phyloP scores from a whole-genome alignment of 2,888 invertebrate species.

The Protodeltote pygarga region DNA sequence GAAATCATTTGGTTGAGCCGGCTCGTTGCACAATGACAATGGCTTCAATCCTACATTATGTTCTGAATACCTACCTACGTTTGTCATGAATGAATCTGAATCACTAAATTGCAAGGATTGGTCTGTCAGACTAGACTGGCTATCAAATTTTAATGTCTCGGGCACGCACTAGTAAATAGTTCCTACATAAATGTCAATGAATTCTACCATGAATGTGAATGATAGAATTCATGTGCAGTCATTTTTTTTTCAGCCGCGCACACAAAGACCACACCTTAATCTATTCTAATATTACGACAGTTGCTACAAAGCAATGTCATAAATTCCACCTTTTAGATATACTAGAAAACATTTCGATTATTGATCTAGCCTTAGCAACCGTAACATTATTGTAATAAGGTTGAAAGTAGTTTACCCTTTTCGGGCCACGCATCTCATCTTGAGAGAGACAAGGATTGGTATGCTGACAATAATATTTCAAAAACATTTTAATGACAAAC shows the following conservation, averaged over 20 bases:
- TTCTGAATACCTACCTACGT: too few relatives aligned
- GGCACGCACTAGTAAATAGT: too few relatives aligned
- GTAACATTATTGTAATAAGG: background rate
- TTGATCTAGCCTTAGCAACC: background rate
- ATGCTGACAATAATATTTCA: constrained; percentile 35
- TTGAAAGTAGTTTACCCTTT: constrained; percentile 6
- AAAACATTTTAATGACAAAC: constrained; percentile 56
- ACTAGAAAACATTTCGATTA: constrained; percentile 17
- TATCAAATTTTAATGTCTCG: too few relatives aligned
- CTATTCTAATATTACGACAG: constrained; percentile 52
- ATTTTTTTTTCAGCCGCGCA: background rate
- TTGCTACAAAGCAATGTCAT: constrained; percentile 46
- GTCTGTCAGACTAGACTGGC: too few relatives aligned
- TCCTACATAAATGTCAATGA: too few relatives aligned
- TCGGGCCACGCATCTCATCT: constrained; percentile 15
- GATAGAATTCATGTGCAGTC: too few relatives aligned
- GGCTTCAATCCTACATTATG: too few relatives aligned
- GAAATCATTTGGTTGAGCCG: too few relatives aligned
- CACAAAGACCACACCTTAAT: constrained; percentile 25
- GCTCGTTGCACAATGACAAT: too few relatives aligned
- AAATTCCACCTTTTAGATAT: constrained; percentile 50
- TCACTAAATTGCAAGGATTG: too few relatives aligned
- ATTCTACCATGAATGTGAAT: too few relatives aligned
- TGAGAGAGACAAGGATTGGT: constrained; percentile 33
- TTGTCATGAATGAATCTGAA: too few relatives aligned